Base-by-base conservation (phyloP, 2,113 vertebrate genomes). In the Accipiter virgatus region DNA sequence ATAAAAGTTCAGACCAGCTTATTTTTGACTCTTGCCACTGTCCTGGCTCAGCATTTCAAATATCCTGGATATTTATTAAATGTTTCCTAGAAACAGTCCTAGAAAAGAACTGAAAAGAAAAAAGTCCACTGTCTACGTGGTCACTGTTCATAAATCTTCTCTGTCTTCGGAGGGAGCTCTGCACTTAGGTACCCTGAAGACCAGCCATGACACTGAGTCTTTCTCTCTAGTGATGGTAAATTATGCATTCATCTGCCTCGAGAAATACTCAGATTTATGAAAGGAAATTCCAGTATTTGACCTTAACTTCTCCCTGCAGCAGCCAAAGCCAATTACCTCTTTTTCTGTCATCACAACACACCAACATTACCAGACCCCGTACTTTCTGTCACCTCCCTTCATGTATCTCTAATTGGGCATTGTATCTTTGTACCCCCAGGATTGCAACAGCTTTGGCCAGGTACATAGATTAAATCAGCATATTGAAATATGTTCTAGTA, bases 391-490 rank as follows among this genome's bases (percentile, higher is more conserved):
- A 58, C 58, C 52, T 66, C 50, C 29, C 43, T 70, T 84, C n/a
- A 62, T 42, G 66, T 59, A 31, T 73, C 90, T 89, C 56, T 84
- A 84, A 2, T 5, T 78, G 85, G 58, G 21, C 81, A 29, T 73
- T 90, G 22, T 66, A 8, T 78, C 48, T 67, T 80, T 67, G 40
- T 34, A 34, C 36, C 79, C 48, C 42, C 52, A 73, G 58, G 56
- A 56, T 14, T 86, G 36, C 78, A 81, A 55, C 77, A 86, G 34
- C 72, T 78, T 61, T 78, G 78, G 52, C 70, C 74, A 45, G 62
- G 80, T 85, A 38, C 47, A 14, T 0, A 93, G 94, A 97, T 97
- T 97, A 97, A 97, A 97, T 97, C 96, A 97, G 86, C 94, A 97
- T 97, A 97, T 97, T 94, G 81, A 97, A 96, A 91, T 75, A 87